Evolutionary conservation across 2,888 invertebrate species (phyloP), one percentile per base, ranked within the genome.

Genomic region (Cryptocheilus praepositus): DNA sequence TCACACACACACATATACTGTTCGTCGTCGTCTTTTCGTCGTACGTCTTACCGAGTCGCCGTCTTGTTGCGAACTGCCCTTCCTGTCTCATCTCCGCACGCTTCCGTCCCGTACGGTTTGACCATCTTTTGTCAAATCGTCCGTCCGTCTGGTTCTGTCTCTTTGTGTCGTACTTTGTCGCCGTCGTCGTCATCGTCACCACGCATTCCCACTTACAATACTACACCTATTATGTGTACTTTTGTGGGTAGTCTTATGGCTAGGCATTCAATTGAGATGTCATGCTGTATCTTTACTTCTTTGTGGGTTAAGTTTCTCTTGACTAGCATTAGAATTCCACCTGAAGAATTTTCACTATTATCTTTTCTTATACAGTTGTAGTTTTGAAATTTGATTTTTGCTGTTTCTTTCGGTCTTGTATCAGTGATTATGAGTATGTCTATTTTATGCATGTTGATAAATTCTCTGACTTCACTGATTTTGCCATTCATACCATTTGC

Each of bases 381-480:
- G 11, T 36, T 28, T 18, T 18, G 45, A 5, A 60, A 43, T 22
- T 54, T 60, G 0, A 60, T 13, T 19, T 21, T 60, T 3, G 36
- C 11, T 15, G 11, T 45, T 2, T 7, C 21, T 2, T 21, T 60
- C 1, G 49, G 13, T 49, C 52, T 64, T 2, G 64, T 64, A 21
- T 64, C 64, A 21, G 59, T 64, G 3, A 60, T 44, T 15, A 64
- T 4, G 7, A 59, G 13, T n/a, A 59, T 45, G 46, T 59, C 53
- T 22, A 58, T 45, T 3, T 44, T 59, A 3, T n/a, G 45, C 25
- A 36, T 55, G 18, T 46, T 15, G 28, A 62, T 3, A 21, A 62
- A 62, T 19, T 55, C 13, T n/a, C 44, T 59, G 51, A 59, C 3
- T 18, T 59, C 49, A 4, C 46, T 15, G 53, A 49, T 21, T 45